These are phyloP conservation scores for Sthenelais limicola DNA, from an alignment of 2,888 invertebrate genomes.

Conservation along the genomic window DNA sequence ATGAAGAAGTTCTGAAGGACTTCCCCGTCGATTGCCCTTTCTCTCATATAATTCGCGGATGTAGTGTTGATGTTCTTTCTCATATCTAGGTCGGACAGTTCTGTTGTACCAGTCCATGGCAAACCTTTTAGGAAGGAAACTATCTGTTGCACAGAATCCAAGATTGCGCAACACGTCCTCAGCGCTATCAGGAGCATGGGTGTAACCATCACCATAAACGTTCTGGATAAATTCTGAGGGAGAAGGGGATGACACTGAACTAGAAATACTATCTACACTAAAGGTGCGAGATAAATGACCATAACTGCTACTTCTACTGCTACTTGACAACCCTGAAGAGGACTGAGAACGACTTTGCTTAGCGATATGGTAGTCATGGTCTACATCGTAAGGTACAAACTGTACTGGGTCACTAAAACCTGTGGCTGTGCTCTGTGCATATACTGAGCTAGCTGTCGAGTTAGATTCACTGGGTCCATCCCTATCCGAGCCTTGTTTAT, in stretches of 20 bases:
- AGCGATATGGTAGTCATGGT: slow-evolving; percentile 29
- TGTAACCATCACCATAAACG: not conserved
- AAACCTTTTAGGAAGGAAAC: slow-evolving; percentile 65
- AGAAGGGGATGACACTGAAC: slow-evolving; percentile 38
- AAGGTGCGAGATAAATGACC: not conserved
- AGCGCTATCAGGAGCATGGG: slow-evolving; percentile 43
- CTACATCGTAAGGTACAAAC: slow-evolving; percentile 27
- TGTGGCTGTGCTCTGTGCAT: not conserved
- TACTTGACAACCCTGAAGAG: not conserved
- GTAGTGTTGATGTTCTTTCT: slow-evolving; percentile 28
- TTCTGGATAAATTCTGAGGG: not conserved
- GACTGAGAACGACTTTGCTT: not conserved
- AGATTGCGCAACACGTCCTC: slow-evolving; percentile 60
- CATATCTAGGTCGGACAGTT: slow-evolving; percentile 45
- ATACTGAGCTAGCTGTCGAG: slow-evolving; percentile 16
- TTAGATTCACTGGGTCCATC: not conserved
- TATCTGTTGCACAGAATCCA: slow-evolving; percentile 59
- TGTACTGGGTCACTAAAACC: not conserved
- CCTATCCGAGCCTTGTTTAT: slow-evolving; percentile 23
- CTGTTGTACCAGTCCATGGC: slow-evolving; percentile 63
- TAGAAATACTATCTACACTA: slow-evolving; percentile 35
- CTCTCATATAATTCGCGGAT: not conserved
- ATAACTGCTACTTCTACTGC: not conserved
- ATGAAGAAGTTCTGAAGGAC: slow-evolving; percentile 16
- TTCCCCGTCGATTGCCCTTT: not conserved